Conservation (phyloP, 2,113 vertebrate genomes). For the Pithys albifrons region DNA sequence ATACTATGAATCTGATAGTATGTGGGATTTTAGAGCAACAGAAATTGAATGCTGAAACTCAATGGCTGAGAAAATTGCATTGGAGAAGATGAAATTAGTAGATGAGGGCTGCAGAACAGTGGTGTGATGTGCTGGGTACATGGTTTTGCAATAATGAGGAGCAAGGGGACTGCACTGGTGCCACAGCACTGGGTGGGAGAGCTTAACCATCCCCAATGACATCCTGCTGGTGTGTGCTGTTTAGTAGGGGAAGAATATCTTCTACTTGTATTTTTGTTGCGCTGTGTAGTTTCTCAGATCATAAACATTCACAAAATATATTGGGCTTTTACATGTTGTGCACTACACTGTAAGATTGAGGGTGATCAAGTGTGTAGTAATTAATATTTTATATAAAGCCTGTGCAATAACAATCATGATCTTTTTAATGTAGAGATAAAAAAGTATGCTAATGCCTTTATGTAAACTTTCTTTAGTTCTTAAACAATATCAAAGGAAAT, state of each 20-base stretch:
- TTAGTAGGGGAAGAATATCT: not conserved
- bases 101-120: not conserved
- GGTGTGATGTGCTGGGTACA: not conserved
- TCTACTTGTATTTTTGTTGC: not conserved
- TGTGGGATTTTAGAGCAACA: not conserved
- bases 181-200: not conserved
- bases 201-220: not conserved
- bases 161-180: not conserved
- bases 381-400: not conserved
- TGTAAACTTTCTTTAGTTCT: not conserved
- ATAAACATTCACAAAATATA: not conserved
- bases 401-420: not conserved
- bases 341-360: not conserved
- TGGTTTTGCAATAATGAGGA: not conserved
- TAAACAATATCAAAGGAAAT: not conserved
- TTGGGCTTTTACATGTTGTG: not conserved
- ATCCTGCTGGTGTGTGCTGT: not conserved
- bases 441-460: not conserved
- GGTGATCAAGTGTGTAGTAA: not conserved
- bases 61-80: not conserved
- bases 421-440: not conserved
- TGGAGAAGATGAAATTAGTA: not conserved
- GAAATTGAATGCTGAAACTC: not conserved
- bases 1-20: not conserved
- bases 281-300: not conserved